Percentiles rank a stretch among this genome's conserved stretches.
These are phyloP conservation scores for Oryzaephilus surinamensis DNA, from an alignment of 1,140 invertebrate species.

Conservation along the genomic window DNA sequence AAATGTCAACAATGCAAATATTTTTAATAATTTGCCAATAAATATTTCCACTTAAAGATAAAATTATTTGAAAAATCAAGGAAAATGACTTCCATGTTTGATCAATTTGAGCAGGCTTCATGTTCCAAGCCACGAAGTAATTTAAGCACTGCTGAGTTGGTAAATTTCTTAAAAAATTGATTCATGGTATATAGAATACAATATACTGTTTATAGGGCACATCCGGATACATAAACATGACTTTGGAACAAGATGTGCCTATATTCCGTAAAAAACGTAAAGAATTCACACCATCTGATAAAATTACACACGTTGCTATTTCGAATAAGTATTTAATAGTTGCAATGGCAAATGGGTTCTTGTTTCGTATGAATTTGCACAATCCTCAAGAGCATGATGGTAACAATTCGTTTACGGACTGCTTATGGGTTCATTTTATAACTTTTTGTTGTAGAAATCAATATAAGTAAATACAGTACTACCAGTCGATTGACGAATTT, in stretches of 20 bases:
- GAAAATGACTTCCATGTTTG: constrained; percentile 30
- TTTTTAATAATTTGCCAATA: neutral
- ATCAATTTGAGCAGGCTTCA: constrained; percentile 31
- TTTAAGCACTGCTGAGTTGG: constrained; percentile 22
- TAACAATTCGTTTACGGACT: constrained; percentile 30
- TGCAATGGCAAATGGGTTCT: constrained; percentile 69
- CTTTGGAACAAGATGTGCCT: constrained; percentile 55
- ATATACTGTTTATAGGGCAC: constrained; percentile 32
- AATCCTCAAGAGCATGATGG: constrained; percentile 68
- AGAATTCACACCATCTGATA: constrained; percentile 63
- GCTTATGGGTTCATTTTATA: neutral
- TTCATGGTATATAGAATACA: constrained; percentile 3
- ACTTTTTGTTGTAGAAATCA: constrained; percentile 42
- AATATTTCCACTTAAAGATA: too few relatives aligned
- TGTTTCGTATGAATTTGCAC: constrained; percentile 74
- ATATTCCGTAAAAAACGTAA: constrained; percentile 73
- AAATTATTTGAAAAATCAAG: constrained; percentile 1
- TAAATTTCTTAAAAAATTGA: constrained; percentile 10
- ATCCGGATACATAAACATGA: constrained; percentile 58
- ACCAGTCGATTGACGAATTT: constrained; percentile 57
- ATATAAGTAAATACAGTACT: constrained; percentile 46
- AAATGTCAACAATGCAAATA: neutral
- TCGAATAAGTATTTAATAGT: constrained; percentile 74
- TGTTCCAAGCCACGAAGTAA: constrained; percentile 20
- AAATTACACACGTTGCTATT: constrained; percentile 68